A percentile compares a stretch with the other conserved stretches of the same genome.
Evolutionary conservation across 2,113 vertebrate genomes (phyloP).

Genomic region (Corapipo altera): DNA sequence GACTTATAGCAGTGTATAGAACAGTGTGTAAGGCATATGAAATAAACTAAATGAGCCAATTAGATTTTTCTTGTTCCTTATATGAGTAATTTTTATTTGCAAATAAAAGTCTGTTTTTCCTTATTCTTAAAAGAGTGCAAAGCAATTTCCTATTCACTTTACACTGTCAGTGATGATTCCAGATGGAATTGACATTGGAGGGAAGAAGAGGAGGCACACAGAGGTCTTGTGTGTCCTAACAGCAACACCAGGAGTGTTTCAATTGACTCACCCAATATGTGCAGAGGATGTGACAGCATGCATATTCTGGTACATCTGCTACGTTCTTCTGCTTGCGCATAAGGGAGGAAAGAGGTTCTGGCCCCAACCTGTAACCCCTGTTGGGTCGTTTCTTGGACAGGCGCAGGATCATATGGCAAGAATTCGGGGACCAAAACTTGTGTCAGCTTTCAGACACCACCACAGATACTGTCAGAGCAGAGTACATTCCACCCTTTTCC

Average conservation of each 20-base stretch:
- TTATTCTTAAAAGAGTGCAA: not conserved
- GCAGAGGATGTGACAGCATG: not conserved
- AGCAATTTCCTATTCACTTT: not conserved
- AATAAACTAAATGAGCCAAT: not conserved
- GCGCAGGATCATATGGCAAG: not conserved
- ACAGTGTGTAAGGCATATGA: not conserved
- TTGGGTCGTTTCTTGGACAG: conserved; percentile 35
- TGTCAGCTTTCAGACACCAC: not conserved
- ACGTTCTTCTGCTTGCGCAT: not conserved
- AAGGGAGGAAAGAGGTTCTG: conserved; percentile 20
- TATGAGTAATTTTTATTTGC: not conserved
- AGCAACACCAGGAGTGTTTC: not conserved
- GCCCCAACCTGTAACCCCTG: not conserved
- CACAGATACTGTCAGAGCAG: not conserved
- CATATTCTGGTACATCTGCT: conserved; percentile 15
- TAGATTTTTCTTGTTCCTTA: not conserved
- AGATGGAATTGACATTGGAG: not conserved
- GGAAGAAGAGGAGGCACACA: not conserved
- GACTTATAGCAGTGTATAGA: not conserved
- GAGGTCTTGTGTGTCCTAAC: not conserved
- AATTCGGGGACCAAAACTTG: not conserved
- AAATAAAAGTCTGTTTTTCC: not conserved
- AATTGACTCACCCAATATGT: not conserved
- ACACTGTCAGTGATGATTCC: not conserved
- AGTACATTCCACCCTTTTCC: not conserved